phyloP scores from a whole-genome alignment of 2,797 vertebrate species.

The Iguana delicatissima region DNA sequence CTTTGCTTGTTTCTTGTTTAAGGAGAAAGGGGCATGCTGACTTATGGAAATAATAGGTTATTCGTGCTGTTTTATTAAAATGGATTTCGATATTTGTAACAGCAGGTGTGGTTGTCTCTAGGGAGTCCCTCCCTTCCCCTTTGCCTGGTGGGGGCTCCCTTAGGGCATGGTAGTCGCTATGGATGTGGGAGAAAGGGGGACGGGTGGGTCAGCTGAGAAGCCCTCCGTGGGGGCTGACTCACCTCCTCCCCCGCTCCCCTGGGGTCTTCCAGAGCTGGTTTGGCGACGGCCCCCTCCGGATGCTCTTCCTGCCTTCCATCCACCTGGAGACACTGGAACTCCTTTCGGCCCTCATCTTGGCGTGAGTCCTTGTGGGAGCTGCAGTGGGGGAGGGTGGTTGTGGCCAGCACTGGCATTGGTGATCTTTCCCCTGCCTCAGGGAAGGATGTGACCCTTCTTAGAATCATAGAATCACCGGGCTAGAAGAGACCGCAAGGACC shows the following conservation, averaged over 20 bases:
- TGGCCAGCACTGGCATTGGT: background rate
- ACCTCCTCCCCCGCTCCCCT: accelerated
- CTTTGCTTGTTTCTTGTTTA: too few species aligned
- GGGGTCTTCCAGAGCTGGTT: slow-evolving; percentile 81
- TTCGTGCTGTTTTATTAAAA: too few species aligned
- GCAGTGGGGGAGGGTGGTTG: accelerated
- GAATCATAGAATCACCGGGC: too few species aligned
- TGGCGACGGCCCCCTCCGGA: slow-evolving; percentile 86
- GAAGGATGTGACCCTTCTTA: too few species aligned
- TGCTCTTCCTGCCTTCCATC: slow-evolving; percentile 87
- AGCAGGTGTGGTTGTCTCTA: too few species aligned
- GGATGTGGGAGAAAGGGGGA: too few species aligned
- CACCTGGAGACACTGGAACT: slow-evolving; percentile 87
- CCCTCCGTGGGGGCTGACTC: background rate
- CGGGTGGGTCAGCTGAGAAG: background rate
- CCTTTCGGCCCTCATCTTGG: slow-evolving; percentile 85
- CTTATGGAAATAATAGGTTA: too few species aligned
- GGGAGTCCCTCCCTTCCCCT: too few species aligned
- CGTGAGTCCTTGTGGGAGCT: slow-evolving; percentile 65
- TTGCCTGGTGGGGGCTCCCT: background rate
- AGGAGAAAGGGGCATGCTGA: too few species aligned
- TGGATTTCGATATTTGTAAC: too few species aligned
- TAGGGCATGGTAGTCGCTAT: background rate
- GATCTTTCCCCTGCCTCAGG: background rate
- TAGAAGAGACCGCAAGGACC: too few species aligned